Conservation (phyloP, 1,140 invertebrate genomes). For the Helicoverpa zea region DNA sequence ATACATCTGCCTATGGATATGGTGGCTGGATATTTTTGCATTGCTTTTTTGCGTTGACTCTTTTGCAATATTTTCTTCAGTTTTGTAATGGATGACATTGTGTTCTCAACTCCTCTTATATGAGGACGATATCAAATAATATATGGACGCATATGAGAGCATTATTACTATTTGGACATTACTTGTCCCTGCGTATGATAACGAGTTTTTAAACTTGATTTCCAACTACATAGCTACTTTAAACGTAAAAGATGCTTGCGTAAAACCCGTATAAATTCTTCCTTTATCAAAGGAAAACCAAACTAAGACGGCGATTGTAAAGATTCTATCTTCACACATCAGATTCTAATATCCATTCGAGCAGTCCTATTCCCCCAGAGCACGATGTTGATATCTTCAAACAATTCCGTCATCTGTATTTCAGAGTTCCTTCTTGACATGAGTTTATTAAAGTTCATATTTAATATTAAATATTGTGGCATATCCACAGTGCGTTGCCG, state of each 20-base stretch:
- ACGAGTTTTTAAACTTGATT: too few relatives aligned
- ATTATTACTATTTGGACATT: too few relatives aligned
- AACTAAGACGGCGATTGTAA: neutral
- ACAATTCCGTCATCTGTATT: neutral
- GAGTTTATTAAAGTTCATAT: slow-evolving; percentile 40
- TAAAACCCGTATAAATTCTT: too few relatives aligned
- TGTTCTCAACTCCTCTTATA: neutral
- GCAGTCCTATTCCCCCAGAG: neutral
- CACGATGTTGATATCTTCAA: neutral
- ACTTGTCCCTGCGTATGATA: too few relatives aligned
- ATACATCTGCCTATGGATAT: slow-evolving; percentile 61
- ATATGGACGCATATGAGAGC: too few relatives aligned
- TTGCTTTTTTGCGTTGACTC: neutral
- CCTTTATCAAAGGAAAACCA: neutral
- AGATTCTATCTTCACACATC: slow-evolving; percentile 19
- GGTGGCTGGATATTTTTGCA: slow-evolving; percentile 23
- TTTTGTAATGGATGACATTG: neutral
- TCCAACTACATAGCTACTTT: too few relatives aligned
- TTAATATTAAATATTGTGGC: slow-evolving; percentile 46
- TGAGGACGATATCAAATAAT: neutral
- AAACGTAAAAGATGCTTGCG: too few relatives aligned
- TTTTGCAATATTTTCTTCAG: neutral
- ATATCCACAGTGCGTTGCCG: slow-evolving; percentile 75
- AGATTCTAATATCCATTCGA: slow-evolving; percentile 7
- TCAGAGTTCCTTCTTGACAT: neutral